These are phyloP conservation scores for Paraescarpia echinospica DNA, from an alignment of 1,140 invertebrate genomes.

Conservation along the genomic window DNA sequence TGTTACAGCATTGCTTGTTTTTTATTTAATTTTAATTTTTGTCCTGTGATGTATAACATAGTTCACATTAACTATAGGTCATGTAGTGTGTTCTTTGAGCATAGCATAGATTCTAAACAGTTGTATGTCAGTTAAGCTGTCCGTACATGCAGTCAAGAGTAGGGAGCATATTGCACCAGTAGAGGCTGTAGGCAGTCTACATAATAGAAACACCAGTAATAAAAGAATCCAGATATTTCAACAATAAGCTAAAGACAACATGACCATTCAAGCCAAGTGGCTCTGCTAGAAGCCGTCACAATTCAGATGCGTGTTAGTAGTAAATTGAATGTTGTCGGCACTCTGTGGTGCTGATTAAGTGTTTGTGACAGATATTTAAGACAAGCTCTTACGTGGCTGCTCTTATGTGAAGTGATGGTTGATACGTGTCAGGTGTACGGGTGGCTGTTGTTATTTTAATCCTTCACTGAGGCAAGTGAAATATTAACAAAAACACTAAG, in stretches of 20 bases:
- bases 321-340: background rate
- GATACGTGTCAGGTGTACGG: background rate
- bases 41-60: background rate
- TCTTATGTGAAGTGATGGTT: background rate
- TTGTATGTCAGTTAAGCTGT: background rate
- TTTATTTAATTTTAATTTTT: background rate
- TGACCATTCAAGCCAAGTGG: background rate
- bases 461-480: background rate
- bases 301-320: background rate
- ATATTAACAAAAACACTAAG: background rate
- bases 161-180: background rate
- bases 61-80: background rate
- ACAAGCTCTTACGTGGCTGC: background rate
- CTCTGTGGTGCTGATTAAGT: background rate
- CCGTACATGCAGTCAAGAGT: background rate
- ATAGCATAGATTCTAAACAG: background rate
- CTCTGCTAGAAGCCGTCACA: background rate
- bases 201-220: background rate
- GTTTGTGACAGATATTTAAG: constrained; percentile 1
- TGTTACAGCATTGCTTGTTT: background rate
- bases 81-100: background rate
- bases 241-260: background rate
- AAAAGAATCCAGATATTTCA: background rate
- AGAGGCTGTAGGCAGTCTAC: background rate
- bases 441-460: background rate